phyloP scores from a whole-genome alignment of 2,113 vertebrate genomes.

The Anoura caudifer region DNA sequence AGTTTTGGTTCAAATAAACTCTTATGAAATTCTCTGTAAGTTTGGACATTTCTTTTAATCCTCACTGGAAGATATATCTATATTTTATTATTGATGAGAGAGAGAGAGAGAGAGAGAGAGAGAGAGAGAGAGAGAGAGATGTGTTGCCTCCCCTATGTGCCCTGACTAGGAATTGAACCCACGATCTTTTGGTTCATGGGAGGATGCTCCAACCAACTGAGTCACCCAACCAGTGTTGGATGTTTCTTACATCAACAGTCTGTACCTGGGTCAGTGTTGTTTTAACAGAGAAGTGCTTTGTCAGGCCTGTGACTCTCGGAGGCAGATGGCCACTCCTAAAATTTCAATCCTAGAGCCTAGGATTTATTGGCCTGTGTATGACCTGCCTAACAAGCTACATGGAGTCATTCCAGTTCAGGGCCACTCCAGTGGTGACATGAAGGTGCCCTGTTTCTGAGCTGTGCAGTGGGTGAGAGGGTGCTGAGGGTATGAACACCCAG shows the following conservation, averaged over 20 bases:
- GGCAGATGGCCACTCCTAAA: neutral
- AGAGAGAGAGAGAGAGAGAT: neutral
- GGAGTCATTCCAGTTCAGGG: neutral
- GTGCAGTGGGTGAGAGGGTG: neutral
- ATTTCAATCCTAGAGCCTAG: neutral
- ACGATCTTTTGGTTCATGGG: neutral
- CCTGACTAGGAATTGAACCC: neutral
- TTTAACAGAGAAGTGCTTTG: neutral
- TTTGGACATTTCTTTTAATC: neutral
- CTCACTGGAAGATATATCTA: neutral
- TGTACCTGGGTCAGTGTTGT: neutral
- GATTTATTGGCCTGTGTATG: neutral
- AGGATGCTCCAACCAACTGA: neutral
- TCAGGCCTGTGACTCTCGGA: neutral
- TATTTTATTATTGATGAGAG: neutral
- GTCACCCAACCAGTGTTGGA: neutral
- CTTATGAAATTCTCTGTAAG: neutral
- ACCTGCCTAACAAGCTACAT: no score
- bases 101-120: neutral
- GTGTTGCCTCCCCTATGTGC: neutral
- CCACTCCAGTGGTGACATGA: neutral
- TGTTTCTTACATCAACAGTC: neutral
- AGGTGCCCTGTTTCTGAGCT: neutral
- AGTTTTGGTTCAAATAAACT: neutral
- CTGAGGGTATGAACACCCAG: neutral